Conservation (phyloP, 1,140 invertebrate species). For the Apocrypta bakeri region DNA sequence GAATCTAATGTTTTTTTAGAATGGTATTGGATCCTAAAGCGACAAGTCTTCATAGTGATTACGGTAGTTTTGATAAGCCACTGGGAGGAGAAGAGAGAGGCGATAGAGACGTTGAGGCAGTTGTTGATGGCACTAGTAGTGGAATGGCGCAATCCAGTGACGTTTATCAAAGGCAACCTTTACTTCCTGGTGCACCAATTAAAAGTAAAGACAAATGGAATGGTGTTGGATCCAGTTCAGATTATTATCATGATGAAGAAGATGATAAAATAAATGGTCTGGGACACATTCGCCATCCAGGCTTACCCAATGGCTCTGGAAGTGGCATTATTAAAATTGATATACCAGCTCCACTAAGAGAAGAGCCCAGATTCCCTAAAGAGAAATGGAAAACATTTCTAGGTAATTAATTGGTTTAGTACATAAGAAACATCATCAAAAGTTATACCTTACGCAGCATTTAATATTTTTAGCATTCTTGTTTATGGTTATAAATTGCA, state of each 20-base stretch:
- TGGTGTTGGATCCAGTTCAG: slow-evolving; percentile 65
- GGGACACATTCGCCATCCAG: slow-evolving; percentile 62
- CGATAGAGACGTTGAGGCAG: slow-evolving; percentile 67
- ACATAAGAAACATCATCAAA: background rate
- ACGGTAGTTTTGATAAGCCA: slow-evolving; percentile 75
- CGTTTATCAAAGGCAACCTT: slow-evolving; percentile 75
- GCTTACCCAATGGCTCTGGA: slow-evolving; percentile 67
- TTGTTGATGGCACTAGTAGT: slow-evolving; percentile 69
- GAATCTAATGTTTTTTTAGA: slow-evolving; percentile 60
- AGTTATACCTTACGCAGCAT: slow-evolving; percentile 5
- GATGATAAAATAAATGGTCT: slow-evolving; percentile 70
- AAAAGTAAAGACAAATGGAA: slow-evolving; percentile 71
- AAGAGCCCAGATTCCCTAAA: slow-evolving; percentile 81
- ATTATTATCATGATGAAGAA: slow-evolving; percentile 72
- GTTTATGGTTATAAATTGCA: slow-evolving; percentile 78
- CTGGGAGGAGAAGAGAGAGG: slow-evolving; percentile 66
- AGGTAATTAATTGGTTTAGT: slow-evolving; percentile 68
- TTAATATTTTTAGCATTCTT: slow-evolving; percentile 76
- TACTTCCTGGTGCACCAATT: slow-evolving; percentile 69
- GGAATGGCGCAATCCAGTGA: slow-evolving; percentile 73
- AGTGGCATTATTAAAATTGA: slow-evolving; percentile 75
- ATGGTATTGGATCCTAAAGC: slow-evolving; percentile 77
- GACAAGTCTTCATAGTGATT: slow-evolving; percentile 74
- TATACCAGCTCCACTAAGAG: slow-evolving; percentile 75
- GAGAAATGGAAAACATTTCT: slow-evolving; percentile 83